Evolutionary conservation across 2,888 invertebrate species (phyloP).

Genomic region (Tromatobia lineatoria): DNA sequence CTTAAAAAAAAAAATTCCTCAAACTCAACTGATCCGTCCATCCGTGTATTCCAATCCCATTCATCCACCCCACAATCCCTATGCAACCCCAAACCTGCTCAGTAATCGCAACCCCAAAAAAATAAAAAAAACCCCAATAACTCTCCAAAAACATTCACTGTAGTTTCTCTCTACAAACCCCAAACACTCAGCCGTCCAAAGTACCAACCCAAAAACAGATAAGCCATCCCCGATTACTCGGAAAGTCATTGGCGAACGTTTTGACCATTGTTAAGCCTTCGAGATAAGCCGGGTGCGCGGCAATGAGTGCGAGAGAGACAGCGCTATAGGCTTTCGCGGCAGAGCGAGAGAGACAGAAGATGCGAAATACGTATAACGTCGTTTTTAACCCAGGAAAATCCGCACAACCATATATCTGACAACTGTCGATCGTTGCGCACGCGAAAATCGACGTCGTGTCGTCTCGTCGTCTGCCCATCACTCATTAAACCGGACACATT

Average conservation of each 20-base stretch:
- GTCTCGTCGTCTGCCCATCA: not conserved
- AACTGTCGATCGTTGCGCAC: slow-evolving; percentile 13
- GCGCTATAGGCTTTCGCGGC: not conserved
- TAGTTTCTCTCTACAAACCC: no score
- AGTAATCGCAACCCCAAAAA: no score
- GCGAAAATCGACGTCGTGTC: no score
- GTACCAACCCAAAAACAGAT: not conserved
- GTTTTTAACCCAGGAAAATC: not conserved
- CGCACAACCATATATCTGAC: not conserved
- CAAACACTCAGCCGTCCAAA: not conserved
- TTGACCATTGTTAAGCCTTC: not conserved
- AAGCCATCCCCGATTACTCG: not conserved
- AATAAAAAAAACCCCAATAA: no score
- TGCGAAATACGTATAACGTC: not conserved
- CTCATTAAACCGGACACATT: not conserved
- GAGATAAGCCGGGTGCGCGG: not conserved
- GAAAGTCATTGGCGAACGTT: not conserved
- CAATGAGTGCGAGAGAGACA: not conserved
- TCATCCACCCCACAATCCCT: not conserved
- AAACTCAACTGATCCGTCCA: not conserved
- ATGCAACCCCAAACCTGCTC: not conserved
- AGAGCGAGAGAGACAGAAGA: not conserved
- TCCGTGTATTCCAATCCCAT: not conserved
- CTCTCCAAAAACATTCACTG: no score
- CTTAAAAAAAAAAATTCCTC: no score